Evolutionary conservation across 1,140 invertebrate species (phyloP).

Genomic region (Rhynchophorus ferrugineus): DNA sequence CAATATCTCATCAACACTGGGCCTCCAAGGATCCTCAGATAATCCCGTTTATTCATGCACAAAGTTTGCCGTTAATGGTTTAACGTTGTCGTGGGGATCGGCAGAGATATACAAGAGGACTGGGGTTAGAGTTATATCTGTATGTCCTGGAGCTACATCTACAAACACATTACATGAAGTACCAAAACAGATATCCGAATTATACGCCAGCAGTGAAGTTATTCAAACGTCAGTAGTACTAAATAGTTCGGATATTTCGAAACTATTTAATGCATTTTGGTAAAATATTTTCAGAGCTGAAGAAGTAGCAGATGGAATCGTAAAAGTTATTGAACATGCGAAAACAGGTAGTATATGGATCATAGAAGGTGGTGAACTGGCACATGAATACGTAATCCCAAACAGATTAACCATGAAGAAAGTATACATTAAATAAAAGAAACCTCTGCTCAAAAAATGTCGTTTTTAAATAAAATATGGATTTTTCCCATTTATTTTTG

Average conservation of each 20-base stretch:
- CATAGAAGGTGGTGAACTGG: not conserved
- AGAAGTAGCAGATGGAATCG: not conserved
- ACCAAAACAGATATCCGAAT: not conserved
- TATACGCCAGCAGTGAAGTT: not conserved
- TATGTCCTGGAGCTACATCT: conserved; percentile 26
- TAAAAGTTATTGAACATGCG: not conserved
- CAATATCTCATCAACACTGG: conserved; percentile 27
- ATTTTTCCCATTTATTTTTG: too few relatives aligned
- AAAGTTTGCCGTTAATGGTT: conserved; percentile 27
- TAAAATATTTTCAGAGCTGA: not conserved
- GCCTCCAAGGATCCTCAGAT: conserved; percentile 11
- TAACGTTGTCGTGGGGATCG: conserved; percentile 21
- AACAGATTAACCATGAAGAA: not conserved
- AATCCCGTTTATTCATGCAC: conserved; percentile 30
- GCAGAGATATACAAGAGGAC: conserved; percentile 25
- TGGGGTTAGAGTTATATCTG: conserved; percentile 33
- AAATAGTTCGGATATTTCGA: not conserved
- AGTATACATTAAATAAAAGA: not conserved
- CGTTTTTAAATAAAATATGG: too few relatives aligned
- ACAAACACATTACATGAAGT: not conserved
- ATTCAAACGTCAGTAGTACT: not conserved
- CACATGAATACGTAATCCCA: not conserved
- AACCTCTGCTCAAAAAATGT: too few relatives aligned
- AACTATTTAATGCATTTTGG: not conserved
- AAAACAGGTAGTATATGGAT: not conserved